phyloP scores from a whole-genome alignment of 2,797 vertebrate genomes.

The Leptodactylus fallax region DNA sequence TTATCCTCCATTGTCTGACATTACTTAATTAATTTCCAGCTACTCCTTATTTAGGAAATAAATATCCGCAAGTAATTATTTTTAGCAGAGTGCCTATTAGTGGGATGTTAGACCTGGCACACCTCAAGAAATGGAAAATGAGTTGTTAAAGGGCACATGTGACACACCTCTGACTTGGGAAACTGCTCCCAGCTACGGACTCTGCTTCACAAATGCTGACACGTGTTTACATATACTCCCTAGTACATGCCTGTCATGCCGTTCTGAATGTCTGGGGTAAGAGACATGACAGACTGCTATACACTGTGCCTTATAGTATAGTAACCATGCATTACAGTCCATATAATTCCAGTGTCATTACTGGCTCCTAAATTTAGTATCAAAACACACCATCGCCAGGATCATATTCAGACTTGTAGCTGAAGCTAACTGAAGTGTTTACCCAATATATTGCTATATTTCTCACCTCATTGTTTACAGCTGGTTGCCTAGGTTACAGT shows the following conservation, averaged over 20 bases:
- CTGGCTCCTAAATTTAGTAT: no score
- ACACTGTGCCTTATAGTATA: not conserved
- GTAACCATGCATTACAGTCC: no score
- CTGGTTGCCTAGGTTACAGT: no score
- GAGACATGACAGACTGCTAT: not conserved
- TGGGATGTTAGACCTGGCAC: constrained; percentile 1
- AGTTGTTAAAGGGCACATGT: not conserved
- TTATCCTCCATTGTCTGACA: constrained; percentile 32
- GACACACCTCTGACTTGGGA: not conserved
- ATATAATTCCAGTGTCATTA: no score
- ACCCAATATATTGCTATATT: no score
- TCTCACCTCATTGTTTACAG: no score
- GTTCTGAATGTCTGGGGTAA: not conserved
- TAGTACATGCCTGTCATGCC: not conserved
- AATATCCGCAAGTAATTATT: constrained; percentile 20
- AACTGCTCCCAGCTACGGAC: constrained; percentile 6
- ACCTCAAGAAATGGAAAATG: constrained; percentile 14
- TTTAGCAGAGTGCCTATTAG: constrained; percentile 15
- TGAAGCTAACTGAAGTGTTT: no score
- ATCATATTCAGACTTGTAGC: no score
- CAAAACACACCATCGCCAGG: no score
- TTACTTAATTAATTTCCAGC: constrained; percentile 21
- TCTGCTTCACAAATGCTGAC: not conserved
- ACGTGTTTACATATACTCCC: not conserved
- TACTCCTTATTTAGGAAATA: constrained; percentile 36